Base-by-base conservation (phyloP, 2,888 invertebrate species). In the Acanthosepion esculentum region DNA sequence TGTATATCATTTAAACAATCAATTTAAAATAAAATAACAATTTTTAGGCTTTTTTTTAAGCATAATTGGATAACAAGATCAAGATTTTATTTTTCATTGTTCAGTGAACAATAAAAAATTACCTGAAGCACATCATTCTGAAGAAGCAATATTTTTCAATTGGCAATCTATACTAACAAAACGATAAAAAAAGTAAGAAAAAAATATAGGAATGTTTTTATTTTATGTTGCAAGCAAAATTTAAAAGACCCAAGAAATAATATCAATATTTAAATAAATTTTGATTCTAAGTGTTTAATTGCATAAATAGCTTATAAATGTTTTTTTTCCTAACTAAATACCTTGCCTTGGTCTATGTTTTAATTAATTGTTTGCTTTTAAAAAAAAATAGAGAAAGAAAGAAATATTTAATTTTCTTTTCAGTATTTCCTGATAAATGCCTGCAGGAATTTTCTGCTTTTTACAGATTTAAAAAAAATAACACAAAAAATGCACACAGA, bases 201-300 rank as follows among this genome's bases (percentile, higher is more conserved):
- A 50, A 59, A 59, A 59, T 23, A 23, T 55, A 55, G 18, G 55
- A 55, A 55, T 78, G n/a, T 78, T 78, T 78, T 78, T n/a, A 78
- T 78, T 78, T 78, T 6, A n/a, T 78, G 29, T 78, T n/a, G 29
- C 29, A 78, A n/a, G 78, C 78, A n/a, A 78, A 78, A 12, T n/a
- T 29, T 29, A 78, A 78, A 78, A 78, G 29, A 78, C 78, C n/a
- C 78, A 12, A 29, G 10, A 78, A 78, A n/a, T 78, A 78, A 78
- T 78, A 78, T 78, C 78, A n/a, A 78, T 78, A n/a, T 6, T 78
- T 29, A 78, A 78, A 10, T 29, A 78, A 64, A 78, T n/a, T n/a
- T 78, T 78, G n/a, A 78, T n/a, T 78, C 78, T n/a, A n/a, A 78
- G 78, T 78, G 78, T 78, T 78, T 78, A 78, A 78, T 78, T n/a